Conservation (phyloP, 1,140 invertebrate species). For the silkworm (Bombyx mori) region DNA sequence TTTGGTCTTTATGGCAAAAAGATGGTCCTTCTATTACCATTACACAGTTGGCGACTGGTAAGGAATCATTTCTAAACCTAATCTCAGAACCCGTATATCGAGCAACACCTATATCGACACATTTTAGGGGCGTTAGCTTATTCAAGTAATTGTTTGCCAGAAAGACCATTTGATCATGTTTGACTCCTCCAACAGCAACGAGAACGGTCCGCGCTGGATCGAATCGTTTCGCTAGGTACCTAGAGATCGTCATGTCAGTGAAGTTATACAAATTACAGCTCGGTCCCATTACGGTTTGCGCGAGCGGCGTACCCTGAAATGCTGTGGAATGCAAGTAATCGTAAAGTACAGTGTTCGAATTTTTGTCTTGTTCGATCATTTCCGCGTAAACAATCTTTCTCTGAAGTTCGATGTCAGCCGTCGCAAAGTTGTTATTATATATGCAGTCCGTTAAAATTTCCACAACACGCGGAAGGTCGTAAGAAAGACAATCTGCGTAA, state of each 20-base stretch:
- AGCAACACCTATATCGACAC: conserved; percentile 12
- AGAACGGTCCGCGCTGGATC: conserved; percentile 87
- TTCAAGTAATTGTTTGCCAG: conserved; percentile 23
- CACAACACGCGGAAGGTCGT: conserved; percentile 75
- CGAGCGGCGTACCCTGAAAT: conserved; percentile 79
- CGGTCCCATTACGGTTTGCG: conserved; percentile 81
- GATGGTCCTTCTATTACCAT: conserved; percentile 79
- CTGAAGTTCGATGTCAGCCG: conserved; percentile 78
- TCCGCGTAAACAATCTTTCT: conserved; percentile 79
- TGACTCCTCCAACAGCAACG: conserved; percentile 89
- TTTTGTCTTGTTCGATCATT: conserved; percentile 78
- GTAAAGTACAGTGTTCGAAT: conserved; percentile 80
- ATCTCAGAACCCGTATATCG: conserved; percentile 74
- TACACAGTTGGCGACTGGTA: conserved; percentile 79
- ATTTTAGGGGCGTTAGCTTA: conserved; percentile 17
- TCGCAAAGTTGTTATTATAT: conserved; percentile 77
- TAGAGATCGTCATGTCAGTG: conserved; percentile 75
- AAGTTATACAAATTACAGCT: conserved; percentile 80
- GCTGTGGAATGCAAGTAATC: conserved; percentile 82
- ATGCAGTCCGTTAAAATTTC: conserved; percentile 84
- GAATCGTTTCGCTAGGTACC: conserved; percentile 87
- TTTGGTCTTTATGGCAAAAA: conserved; percentile 23
- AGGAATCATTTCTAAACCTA: conserved; percentile 76
- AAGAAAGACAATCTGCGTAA: conserved; percentile 80
- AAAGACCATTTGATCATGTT: conserved; percentile 31